A percentile compares a stretch with the other conserved stretches of the same genome.
Conservation (phyloP, 2,797 vertebrate species). For the Pangasius sanitwongsei region DNA sequence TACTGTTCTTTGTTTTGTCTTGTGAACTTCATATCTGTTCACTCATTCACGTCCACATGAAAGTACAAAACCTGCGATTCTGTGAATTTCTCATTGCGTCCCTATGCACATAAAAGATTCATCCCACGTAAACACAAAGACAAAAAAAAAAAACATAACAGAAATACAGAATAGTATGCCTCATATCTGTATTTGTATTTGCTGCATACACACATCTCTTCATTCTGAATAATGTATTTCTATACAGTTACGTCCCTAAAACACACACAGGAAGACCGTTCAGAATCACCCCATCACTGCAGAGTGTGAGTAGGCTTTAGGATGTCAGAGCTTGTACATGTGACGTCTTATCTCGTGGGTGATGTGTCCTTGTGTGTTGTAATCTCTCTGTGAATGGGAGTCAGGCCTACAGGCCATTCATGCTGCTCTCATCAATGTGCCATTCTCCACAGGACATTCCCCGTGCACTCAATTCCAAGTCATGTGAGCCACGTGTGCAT, state of each 20-base stretch:
- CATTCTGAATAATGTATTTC: neutral
- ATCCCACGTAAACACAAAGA: neutral
- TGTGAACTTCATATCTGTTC: neutral
- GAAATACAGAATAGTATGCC: neutral
- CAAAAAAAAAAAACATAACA: neutral
- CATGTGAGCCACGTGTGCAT: constrained; percentile 35
- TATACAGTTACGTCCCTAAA: neutral
- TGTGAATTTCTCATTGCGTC: neutral
- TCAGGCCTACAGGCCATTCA: constrained; percentile 20
- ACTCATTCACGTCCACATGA: neutral
- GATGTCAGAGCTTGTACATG: constrained; percentile 1
- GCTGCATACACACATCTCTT: too few relatives aligned
- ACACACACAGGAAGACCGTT: neutral
- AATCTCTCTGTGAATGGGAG: neutral
- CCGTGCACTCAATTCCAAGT: neutral
- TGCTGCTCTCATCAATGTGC: constrained; percentile 14
- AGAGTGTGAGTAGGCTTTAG: neutral
- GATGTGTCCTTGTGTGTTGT: constrained; percentile 1
- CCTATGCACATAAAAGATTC: neutral
- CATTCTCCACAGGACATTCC: constrained; percentile 31
- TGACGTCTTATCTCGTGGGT: constrained; percentile 5
- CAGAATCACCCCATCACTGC: neutral
- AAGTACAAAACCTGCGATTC: neutral
- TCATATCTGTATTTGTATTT: neutral
- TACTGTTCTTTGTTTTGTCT: neutral